phyloP scores from a whole-genome alignment of 2,113 vertebrate species.

The Eptesicus fuscus region DNA sequence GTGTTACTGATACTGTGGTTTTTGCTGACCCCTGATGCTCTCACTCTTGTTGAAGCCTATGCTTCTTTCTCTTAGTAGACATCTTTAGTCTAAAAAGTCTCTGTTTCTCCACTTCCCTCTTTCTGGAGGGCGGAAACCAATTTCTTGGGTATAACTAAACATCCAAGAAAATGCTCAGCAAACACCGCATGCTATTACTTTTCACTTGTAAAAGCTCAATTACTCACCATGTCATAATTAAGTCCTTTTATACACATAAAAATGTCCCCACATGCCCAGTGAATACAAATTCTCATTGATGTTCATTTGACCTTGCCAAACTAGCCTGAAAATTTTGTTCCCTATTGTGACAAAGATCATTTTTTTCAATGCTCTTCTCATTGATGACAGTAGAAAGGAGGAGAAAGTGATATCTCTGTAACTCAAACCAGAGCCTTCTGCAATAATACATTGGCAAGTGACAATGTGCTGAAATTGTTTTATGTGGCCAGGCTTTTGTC shows the following conservation, averaged over 20 bases:
- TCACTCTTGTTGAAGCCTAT: not conserved
- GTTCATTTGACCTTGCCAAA: constrained; percentile 47
- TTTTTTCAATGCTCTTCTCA: constrained; percentile 32
- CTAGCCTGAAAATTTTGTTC: constrained; percentile 5
- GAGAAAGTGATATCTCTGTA: constrained; percentile 55
- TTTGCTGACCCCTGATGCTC: not conserved
- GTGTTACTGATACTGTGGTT: not conserved
- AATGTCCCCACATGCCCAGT: not conserved
- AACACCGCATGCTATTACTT: not conserved
- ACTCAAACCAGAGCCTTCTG: constrained; percentile 42
- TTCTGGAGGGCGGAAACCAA: not conserved
- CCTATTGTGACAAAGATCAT: not conserved
- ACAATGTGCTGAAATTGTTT: not conserved
- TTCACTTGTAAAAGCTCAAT: not conserved
- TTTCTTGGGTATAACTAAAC: not conserved
- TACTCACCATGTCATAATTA: constrained; percentile 9
- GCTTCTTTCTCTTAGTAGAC: not conserved
- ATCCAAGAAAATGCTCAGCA: constrained; percentile 24
- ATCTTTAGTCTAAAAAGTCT: not conserved
- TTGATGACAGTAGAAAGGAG: constrained; percentile 30
- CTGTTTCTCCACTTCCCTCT: not conserved
- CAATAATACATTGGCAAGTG: not conserved
- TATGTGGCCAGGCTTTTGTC: constrained; percentile 29
- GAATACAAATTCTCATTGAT: constrained; percentile 1
- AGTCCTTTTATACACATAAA: not conserved